Percentiles rank a stretch among this genome's conserved stretches.
Evolutionary conservation across 2,797 vertebrate genomes (phyloP).

Genomic region (Urophycis tenuis): DNA sequence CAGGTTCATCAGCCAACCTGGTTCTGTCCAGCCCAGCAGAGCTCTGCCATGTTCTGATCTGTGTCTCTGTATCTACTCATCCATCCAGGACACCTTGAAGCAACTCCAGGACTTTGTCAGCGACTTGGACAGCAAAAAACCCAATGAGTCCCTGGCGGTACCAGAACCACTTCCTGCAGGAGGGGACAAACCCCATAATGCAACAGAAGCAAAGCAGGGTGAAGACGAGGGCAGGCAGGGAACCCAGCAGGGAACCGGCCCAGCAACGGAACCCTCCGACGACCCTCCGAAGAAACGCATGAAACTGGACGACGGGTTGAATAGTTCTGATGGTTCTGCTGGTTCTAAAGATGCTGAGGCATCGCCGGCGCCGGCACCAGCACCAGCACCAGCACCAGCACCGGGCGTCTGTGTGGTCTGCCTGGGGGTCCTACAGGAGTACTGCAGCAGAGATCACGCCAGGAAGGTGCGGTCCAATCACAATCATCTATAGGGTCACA

Average conservation of each 20-base stretch:
- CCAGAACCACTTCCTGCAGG: background rate
- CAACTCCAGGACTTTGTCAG: slow-evolving; percentile 70
- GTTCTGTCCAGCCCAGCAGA: background rate
- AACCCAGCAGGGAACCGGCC: background rate
- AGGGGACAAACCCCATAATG: slow-evolving; percentile 29
- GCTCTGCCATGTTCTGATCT: background rate
- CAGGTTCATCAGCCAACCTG: background rate
- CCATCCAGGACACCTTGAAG: slow-evolving; percentile 70
- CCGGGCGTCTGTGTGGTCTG: slow-evolving; percentile 76
- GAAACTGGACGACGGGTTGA: slow-evolving; percentile 56
- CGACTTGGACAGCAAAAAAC: slow-evolving; percentile 25
- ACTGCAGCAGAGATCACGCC: slow-evolving; percentile 73
- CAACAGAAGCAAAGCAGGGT: slow-evolving; percentile 2
- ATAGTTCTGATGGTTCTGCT: slow-evolving; percentile 25
- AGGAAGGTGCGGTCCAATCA: slow-evolving; percentile 64
- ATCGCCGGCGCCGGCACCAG: background rate
- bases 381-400: background rate
- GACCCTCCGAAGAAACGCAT: slow-evolving; percentile 78
- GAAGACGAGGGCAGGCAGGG: background rate
- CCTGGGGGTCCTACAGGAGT: slow-evolving; percentile 85
- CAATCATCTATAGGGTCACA: background rate
- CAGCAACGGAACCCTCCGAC: slow-evolving; percentile 17
- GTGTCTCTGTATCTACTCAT: background rate
- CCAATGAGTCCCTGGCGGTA: slow-evolving; percentile 12
- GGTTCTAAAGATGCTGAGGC: background rate